These are phyloP conservation scores for Macrosteles quadrilineatus DNA, from an alignment of 1,140 invertebrate species.

Conservation along the genomic window DNA sequence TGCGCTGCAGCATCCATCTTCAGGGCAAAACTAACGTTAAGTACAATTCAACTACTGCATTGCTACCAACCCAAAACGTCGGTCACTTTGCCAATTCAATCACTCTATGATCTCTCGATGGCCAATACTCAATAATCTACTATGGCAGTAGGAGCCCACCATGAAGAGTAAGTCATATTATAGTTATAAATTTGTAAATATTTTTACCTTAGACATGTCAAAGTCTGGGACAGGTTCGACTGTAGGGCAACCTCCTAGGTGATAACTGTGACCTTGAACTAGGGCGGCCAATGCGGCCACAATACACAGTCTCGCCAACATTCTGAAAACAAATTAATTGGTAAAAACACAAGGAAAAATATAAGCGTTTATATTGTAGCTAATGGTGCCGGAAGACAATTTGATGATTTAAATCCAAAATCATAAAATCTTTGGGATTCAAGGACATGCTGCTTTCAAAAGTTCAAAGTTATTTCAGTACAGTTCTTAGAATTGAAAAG, in stretches of 20 bases:
- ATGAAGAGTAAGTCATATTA: neutral
- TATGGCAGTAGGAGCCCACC: neutral
- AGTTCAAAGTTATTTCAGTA: no score
- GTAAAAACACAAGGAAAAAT: neutral
- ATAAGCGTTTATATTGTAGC: neutral
- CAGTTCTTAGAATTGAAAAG: no score
- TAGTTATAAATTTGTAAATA: neutral
- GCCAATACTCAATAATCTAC: neutral
- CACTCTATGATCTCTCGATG: neutral
- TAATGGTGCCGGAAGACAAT: neutral
- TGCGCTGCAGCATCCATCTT: no score
- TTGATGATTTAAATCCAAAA: neutral
- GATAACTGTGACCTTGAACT: conserved; percentile 60
- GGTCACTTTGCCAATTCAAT: neutral
- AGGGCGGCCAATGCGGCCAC: neutral
- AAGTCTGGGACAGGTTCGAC: conserved; percentile 70
- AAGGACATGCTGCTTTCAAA: no score
- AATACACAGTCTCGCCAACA: neutral
- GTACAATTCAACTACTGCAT: neutral
- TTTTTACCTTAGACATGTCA: conserved; percentile 67
- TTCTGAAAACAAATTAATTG: neutral
- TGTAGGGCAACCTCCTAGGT: conserved; percentile 70
- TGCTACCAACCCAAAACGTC: neutral
- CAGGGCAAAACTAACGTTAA: neutral
- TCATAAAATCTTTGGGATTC: neutral